Evolutionary conservation across 1,140 invertebrate species (phyloP).

Genomic region (Diploscapter pachys): DNA sequence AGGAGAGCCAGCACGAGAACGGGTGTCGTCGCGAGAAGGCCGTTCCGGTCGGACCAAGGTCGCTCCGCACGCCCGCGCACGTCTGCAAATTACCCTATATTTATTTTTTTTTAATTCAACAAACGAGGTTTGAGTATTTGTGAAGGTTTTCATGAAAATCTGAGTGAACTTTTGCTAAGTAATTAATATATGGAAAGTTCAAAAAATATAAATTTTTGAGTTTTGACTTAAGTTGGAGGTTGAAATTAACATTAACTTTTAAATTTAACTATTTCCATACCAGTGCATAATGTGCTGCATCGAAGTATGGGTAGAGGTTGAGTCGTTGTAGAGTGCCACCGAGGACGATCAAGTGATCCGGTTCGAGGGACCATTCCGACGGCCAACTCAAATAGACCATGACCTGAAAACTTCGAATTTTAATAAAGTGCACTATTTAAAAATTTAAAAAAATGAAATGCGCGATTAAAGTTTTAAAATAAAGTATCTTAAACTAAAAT

Average conservation of each 20-base stretch:
- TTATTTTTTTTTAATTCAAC: slow-evolving; percentile 10
- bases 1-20: slow-evolving; percentile 93
- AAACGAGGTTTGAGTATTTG: background rate
- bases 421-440: too few species aligned
- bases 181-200: background rate
- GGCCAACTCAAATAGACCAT: too few species aligned
- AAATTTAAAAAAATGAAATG: too few species aligned
- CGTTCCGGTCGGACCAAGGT: slow-evolving; percentile 85
- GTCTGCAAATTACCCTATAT: slow-evolving; percentile 59
- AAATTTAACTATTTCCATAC: slow-evolving; percentile 70
- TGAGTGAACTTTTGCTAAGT: too few species aligned
- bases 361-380: too few species aligned
- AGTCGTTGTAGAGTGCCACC: slow-evolving; percentile 95
- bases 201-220: slow-evolving; percentile 1
- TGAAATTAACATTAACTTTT: background rate
- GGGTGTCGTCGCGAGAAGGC: slow-evolving; percentile 93
- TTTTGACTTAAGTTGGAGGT: background rate
- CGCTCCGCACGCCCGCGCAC: slow-evolving; percentile 74
- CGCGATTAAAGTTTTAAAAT: too few species aligned
- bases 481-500: too few species aligned
- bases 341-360: slow-evolving; percentile 59
- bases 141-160: too few species aligned
- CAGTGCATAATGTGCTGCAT: slow-evolving; percentile 84
- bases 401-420: too few species aligned
- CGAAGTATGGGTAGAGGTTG: slow-evolving; percentile 98